Evolutionary conservation across 2,888 invertebrate genomes (phyloP).

Genomic region (Blastobasis adustella): DNA sequence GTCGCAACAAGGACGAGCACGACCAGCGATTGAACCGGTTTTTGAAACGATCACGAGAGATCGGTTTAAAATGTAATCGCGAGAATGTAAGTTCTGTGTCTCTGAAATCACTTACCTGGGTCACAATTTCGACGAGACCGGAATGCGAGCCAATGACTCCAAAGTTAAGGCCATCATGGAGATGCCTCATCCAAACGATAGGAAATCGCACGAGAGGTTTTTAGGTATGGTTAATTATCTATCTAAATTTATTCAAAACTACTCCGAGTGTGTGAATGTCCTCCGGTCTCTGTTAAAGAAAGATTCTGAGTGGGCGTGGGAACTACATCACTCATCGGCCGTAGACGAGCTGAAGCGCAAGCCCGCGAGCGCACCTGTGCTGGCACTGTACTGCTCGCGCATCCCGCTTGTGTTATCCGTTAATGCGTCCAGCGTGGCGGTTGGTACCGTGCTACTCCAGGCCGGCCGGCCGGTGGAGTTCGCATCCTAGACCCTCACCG

Average conservation of each 20-base stretch:
- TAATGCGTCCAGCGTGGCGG: slow-evolving; percentile 14
- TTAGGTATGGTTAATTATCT: slow-evolving; percentile 12
- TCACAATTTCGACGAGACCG: too few species aligned
- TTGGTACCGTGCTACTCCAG: too few species aligned
- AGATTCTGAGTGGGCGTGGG: slow-evolving; percentile 9
- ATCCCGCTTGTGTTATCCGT: slow-evolving; percentile 10
- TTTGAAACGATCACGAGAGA: slow-evolving; percentile 3
- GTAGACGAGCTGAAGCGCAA: slow-evolving; percentile 1
- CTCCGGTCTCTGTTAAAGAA: too few species aligned
- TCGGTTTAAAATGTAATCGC: slow-evolving; percentile 12
- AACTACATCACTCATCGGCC: neutral
- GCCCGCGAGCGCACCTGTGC: slow-evolving; percentile 5
- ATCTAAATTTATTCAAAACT: slow-evolving; percentile 14
- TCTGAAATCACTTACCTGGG: too few species aligned
- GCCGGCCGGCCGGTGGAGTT: slow-evolving; percentile 16
- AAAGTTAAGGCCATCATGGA: too few species aligned
- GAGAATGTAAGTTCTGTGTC: slow-evolving; percentile 5
- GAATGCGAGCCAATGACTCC: too few species aligned
- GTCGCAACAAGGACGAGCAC: slow-evolving; percentile 7
- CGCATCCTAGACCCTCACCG: slow-evolving; percentile 14
- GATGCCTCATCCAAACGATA: slow-evolving; percentile 5
- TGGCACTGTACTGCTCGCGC: neutral
- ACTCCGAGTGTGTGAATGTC: slow-evolving; percentile 5
- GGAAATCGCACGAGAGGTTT: slow-evolving; percentile 9
- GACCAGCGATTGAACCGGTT: slow-evolving; percentile 9